Conservation (phyloP, 1,140 invertebrate species). For the Listronotus bonariensis region DNA sequence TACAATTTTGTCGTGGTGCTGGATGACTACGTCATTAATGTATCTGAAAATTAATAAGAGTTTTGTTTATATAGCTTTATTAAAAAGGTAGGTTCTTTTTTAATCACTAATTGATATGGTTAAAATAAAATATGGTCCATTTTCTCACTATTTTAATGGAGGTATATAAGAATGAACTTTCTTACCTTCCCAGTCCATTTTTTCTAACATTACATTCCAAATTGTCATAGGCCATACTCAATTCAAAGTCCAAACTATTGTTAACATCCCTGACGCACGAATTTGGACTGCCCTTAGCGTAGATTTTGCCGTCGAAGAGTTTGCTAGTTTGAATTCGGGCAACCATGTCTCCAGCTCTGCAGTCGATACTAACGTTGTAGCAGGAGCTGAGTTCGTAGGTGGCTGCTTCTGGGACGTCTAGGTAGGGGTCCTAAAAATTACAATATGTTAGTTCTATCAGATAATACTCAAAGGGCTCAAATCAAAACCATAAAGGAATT, state of each 20-base stretch:
- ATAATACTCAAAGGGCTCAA: background rate
- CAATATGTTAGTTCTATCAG: background rate
- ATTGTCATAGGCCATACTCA: constrained; percentile 89
- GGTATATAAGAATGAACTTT: too few relatives aligned
- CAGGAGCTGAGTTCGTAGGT: constrained; percentile 92
- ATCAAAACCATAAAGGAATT: too few relatives aligned
- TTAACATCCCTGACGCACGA: constrained; percentile 87
- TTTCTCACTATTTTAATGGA: too few relatives aligned
- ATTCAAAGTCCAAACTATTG: constrained; percentile 82
- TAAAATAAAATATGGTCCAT: too few relatives aligned
- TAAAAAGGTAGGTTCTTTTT: too few relatives aligned
- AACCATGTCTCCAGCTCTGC: constrained; percentile 89
- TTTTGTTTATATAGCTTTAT: too few relatives aligned
- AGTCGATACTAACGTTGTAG: constrained; percentile 93
- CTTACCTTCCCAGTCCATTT: constrained; percentile 73
- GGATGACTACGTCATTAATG: constrained; percentile 87
- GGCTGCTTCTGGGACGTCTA: constrained; percentile 84
- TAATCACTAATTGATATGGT: too few relatives aligned
- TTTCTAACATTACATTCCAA: constrained; percentile 88
- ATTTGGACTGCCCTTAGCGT: constrained; percentile 90
- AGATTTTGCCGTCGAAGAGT: constrained; percentile 92
- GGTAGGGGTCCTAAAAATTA: constrained; percentile 75
- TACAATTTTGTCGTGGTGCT: constrained; percentile 94
- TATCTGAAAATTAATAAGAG: constrained; percentile 57
- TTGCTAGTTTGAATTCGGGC: constrained; percentile 89